Base-by-base conservation (phyloP, 2,797 vertebrate species). In the Decapterus maruadsi region DNA sequence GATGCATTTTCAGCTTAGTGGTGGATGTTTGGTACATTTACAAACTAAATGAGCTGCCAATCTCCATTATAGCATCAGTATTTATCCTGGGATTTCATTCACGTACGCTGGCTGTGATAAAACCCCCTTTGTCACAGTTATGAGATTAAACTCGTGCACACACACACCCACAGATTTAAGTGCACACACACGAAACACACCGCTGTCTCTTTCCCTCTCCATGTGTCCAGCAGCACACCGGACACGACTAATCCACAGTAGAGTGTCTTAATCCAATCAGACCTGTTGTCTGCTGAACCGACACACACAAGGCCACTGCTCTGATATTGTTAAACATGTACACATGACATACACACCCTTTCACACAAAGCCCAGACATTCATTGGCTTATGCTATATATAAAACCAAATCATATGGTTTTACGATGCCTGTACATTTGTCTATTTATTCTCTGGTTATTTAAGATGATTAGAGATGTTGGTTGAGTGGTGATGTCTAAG, bases 261-360 rank as follows among this genome's bases (percentile, higher is more conserved):
- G 84, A 87, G 81, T 68, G 74, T 82, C 82, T 86, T 90, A 90
- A 92, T 92, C 89, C 86, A 89, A 90, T 91, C 87, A 89, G 66
- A 89, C 82, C 84, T 90, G 84, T 85, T 89, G 80, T 87, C 67
- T 85, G 65, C 81, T 84, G 81, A 83, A 59, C 78, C 34, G 17
- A 76, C 70, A 76, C 78, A 42, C 40, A 64, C 36, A 67, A 64
- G 74, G 80, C 67, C 81, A 72, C 63, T 12, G 74, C 80, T 40
- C 68, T 78, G 62, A 80, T 75, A 40, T 43, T 79, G 74, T 84
- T 75, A 62, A 68, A 84, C 73, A 82, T 36, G 20, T n/a, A 38
- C 45, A 62, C 43, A 68, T 59, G 31, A 22, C 22, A 31, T 29
- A 65, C 42, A 61, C 3, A 64, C n/a, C 67, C 14, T 56, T 46